Base-by-base conservation (phyloP, 2,113 vertebrate species). In the Charadrius vociferus region DNA sequence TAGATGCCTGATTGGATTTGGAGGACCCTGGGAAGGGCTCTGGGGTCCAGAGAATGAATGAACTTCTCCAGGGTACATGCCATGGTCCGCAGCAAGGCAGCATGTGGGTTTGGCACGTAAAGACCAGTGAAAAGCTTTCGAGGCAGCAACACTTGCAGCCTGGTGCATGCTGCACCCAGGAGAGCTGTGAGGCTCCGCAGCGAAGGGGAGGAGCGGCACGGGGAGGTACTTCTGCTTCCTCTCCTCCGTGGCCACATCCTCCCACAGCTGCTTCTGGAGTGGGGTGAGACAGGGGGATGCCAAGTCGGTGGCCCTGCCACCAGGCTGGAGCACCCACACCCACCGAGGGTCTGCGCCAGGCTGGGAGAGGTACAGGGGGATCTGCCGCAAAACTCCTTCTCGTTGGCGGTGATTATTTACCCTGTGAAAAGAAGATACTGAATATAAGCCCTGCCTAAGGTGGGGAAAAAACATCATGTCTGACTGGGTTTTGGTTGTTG, bases 1-100 rank as follows among this genome's bases (percentile, higher is more conserved):
- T 99, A 99, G 97, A 99, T 97, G 78, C 99, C 99, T 32, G 98
- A 98, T 56, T 99, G 99, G 93, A 99, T 98, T 95, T 99, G 98
- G 9, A 99, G 97, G 52, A 99, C 97, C 43, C 98, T 98, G 16
- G 99, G 99, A n/a, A 99, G 98, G 29, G 97, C 92, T 95, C 95
- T 98, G 61, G 97, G 95, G 55, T 99, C 98, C 85, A 99, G 93
- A 22, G 98, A 98, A 70, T 98, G 97, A 65, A 99, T 97, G 80
- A 98, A 99, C 65, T 98, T 98, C 87, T 98, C 95, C 85, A 99
- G 93, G 1, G 98, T 98, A 62, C 97, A 89, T 27, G 98, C 90
- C 99, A 99, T 99, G 62, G 39, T 94, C 86, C 0, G 22, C 78
- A 41, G 67, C 86, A 81, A 91, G 26, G 37, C 17, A 81, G 34